phyloP scores from a whole-genome alignment of 2,888 invertebrate genomes.

The Acleris emargana region DNA sequence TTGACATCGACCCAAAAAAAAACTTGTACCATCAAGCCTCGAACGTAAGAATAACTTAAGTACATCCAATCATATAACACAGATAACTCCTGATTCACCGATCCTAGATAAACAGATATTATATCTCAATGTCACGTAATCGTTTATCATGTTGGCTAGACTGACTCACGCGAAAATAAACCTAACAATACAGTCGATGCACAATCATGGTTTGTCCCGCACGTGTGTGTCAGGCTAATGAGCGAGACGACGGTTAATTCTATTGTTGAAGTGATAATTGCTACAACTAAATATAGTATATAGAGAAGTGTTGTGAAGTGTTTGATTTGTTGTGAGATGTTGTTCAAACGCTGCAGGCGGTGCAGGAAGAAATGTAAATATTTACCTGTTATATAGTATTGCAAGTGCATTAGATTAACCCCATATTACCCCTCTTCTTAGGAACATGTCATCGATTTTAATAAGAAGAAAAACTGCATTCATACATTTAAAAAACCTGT shows the following conservation, averaged over 20 bases:
- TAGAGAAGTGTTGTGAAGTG: not conserved
- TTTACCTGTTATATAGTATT: constrained; percentile 3
- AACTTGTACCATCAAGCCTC: too few relatives aligned
- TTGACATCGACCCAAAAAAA: too few relatives aligned
- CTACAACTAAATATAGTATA: too few relatives aligned
- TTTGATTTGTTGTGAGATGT: constrained; percentile 48
- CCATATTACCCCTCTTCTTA: too few relatives aligned
- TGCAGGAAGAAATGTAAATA: constrained; percentile 73
- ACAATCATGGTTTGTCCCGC: not conserved
- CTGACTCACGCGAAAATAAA: constrained; percentile 1
- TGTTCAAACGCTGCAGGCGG: constrained; percentile 72
- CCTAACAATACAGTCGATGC: too few relatives aligned
- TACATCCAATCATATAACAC: too few relatives aligned
- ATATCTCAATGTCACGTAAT: constrained; percentile 31
- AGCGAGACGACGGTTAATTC: not conserved
- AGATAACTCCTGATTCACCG: too few relatives aligned
- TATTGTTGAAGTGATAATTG: not conserved
- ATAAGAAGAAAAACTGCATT: too few relatives aligned
- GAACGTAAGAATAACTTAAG: too few relatives aligned
- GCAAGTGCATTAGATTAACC: too few relatives aligned
- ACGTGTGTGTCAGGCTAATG: not conserved
- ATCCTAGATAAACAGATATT: not conserved
- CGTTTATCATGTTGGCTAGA: constrained; percentile 20
- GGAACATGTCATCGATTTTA: too few relatives aligned
- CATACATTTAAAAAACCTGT: too few relatives aligned